Percentiles rank a stretch among this genome's conserved stretches.
Conservation (phyloP, 30 jellyfish, hydroid and myxozoan genomes). For the Turritopsis dohrnii region DNA sequence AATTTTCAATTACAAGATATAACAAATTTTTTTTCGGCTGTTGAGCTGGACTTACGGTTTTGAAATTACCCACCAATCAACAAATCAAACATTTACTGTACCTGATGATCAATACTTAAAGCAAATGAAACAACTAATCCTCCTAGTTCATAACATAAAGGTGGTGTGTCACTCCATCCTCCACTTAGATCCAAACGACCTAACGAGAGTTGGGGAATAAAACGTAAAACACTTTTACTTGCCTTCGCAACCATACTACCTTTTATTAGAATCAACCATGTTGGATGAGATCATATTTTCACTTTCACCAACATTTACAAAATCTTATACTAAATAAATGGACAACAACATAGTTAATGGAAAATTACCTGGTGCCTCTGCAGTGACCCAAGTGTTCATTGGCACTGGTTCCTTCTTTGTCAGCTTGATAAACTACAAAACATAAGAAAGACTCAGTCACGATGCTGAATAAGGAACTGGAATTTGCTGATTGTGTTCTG, state of each 20-base stretch:
- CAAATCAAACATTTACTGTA: slow-evolving; percentile 1
- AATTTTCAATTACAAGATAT: neutral
- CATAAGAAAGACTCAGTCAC: neutral
- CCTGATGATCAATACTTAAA: slow-evolving; percentile 62
- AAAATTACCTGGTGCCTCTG: slow-evolving; percentile 96
- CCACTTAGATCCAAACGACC: slow-evolving; percentile 87
- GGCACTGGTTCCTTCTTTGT: slow-evolving; percentile 45
- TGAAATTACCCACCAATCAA: neutral
- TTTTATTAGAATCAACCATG: no score
- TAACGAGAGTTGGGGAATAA: neutral
- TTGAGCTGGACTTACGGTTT: neutral
- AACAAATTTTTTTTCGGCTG: neutral
- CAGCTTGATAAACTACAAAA: slow-evolving; percentile 56
- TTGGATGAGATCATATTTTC: neutral
- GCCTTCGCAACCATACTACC: neutral
- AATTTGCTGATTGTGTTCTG: neutral
- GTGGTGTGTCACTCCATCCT: slow-evolving; percentile 93
- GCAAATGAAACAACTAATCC: slow-evolving; percentile 74
- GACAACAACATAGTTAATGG: no score
- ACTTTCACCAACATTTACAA: neutral
- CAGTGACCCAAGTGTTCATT: slow-evolving; percentile 62
- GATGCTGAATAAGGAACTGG: neutral
- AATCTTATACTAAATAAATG: no score
- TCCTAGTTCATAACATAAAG: slow-evolving; percentile 82
- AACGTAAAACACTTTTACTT: neutral